These are phyloP conservation scores for Ceratosolen fusciceps DNA, from an alignment of 1,140 invertebrate species.

Conservation along the genomic window DNA sequence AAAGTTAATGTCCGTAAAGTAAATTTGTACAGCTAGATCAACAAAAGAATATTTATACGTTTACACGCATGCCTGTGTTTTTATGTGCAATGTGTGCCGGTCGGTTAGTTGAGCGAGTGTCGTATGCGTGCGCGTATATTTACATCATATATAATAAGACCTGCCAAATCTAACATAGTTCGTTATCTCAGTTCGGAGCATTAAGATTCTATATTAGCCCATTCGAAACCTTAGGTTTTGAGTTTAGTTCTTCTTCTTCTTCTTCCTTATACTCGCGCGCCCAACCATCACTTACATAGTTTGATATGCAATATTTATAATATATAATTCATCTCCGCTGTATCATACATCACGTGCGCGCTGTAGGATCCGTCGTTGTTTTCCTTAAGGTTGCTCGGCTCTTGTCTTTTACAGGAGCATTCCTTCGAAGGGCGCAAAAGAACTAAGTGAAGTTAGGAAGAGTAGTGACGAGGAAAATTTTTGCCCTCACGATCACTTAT, in stretches of 20 bases:
- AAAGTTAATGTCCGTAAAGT: conserved; percentile 58
- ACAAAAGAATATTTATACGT: conserved; percentile 42
- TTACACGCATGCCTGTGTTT: not conserved
- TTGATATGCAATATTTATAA: conserved; percentile 52
- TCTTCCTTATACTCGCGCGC: conserved; percentile 32
- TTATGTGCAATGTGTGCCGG: too few species aligned
- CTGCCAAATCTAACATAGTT: conserved; percentile 47
- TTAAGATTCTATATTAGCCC: conserved; percentile 40
- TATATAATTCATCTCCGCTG: conserved; percentile 52
- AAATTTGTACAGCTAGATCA: conserved; percentile 60
- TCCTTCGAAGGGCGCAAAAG: not conserved
- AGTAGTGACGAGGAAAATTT: conserved; percentile 49
- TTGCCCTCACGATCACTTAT: conserved; percentile 54
- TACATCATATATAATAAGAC: conserved; percentile 54
- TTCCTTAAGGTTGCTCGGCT: not conserved
- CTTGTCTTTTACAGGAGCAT: not conserved
- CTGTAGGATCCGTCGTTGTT: conserved; percentile 40
- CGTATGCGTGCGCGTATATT: too few species aligned
- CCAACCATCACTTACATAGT: conserved; percentile 44
- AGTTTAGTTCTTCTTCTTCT: conserved; percentile 4
- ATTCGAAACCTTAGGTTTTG: conserved; percentile 41
- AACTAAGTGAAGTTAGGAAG: conserved; percentile 47
- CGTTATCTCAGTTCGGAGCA: too few species aligned
- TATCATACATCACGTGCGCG: conserved; percentile 54
- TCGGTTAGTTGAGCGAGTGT: too few species aligned